phyloP scores from a whole-genome alignment of 2,797 vertebrate species.

The Pelobates cultripes region DNA sequence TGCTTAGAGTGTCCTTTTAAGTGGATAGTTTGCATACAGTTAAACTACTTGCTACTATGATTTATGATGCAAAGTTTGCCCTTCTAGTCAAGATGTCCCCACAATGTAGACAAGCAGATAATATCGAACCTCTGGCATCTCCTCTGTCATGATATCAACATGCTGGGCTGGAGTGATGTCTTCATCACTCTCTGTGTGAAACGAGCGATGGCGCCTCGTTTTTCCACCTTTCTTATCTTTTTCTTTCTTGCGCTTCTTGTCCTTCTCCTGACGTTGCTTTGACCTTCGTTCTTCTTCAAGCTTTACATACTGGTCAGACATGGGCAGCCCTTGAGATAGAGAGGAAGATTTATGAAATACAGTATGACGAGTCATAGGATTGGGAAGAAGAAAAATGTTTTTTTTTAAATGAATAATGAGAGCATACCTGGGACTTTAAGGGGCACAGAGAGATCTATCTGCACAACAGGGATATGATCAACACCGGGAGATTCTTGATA shows the following conservation, averaged over 20 bases:
- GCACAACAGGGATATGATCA: constrained; percentile 97
- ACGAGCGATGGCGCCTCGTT: constrained; percentile 80
- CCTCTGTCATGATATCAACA: constrained; percentile 95
- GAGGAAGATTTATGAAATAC: not conserved
- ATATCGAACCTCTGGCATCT: constrained; percentile 94
- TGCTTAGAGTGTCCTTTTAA: too few species aligned
- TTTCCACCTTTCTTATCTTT: constrained; percentile 86
- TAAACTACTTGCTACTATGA: too few species aligned
- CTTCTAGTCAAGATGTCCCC: too few species aligned
- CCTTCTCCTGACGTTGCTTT: constrained; percentile 88
- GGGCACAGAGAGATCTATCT: constrained; percentile 96
- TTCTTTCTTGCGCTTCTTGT: constrained; percentile 87
- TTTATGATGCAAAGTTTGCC: too few species aligned
- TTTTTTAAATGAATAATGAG: not conserved
- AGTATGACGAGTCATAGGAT: not conserved
- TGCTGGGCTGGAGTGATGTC: constrained; percentile 94
- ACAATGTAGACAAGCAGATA: not conserved
- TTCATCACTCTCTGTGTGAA: constrained; percentile 92
- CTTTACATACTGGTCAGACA: constrained; percentile 95
- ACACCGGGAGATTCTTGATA: constrained; percentile 91
- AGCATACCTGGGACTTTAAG: constrained; percentile 93
- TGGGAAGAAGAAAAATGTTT: not conserved
- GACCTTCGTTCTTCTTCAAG: constrained; percentile 91
- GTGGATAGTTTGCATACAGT: too few species aligned
- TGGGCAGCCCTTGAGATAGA: constrained; percentile 81